These are phyloP conservation scores for Leucania comma DNA, from an alignment of 2,888 invertebrate genomes.

Conservation along the genomic window DNA sequence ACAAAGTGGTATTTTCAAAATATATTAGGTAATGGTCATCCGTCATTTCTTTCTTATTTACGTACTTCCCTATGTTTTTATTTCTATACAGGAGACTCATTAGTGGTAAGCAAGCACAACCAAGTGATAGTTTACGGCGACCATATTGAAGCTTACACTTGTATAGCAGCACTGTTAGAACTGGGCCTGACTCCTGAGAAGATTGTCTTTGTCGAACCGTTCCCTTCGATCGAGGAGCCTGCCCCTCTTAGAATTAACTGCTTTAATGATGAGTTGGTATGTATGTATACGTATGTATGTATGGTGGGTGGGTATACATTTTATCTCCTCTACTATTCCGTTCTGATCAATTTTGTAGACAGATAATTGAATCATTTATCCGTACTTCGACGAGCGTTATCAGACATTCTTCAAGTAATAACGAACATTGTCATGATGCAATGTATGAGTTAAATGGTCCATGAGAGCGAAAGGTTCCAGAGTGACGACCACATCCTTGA, in stretches of 20 bases:
- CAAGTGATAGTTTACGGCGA: constrained; percentile 93
- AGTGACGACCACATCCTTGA: no score
- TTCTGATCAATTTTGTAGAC: background rate
- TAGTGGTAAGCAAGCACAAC: constrained; percentile 68
- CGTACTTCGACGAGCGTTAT: background rate
- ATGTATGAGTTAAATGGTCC: no score
- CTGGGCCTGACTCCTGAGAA: constrained; percentile 89
- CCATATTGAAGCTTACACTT: constrained; percentile 92
- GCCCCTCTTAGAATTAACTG: constrained; percentile 81
- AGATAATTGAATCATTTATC: background rate
- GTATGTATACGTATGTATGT: background rate
- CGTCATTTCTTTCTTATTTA: no score
- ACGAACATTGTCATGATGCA: no score
- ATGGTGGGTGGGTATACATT: no score
- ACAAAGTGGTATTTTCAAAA: no score
- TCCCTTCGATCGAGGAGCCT: constrained; percentile 77
- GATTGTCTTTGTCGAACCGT: constrained; percentile 92
- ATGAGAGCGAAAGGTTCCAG: no score
- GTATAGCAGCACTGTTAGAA: constrained; percentile 92
- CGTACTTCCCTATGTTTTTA: no score
- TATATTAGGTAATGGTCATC: no score
- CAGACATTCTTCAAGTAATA: background rate
- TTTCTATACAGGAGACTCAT: constrained; percentile 62
- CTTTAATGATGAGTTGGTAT: constrained; percentile 84
- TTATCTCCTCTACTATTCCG: background rate